Base-by-base conservation (phyloP, 2,113 vertebrate species). In the Zootoca vivipara region DNA sequence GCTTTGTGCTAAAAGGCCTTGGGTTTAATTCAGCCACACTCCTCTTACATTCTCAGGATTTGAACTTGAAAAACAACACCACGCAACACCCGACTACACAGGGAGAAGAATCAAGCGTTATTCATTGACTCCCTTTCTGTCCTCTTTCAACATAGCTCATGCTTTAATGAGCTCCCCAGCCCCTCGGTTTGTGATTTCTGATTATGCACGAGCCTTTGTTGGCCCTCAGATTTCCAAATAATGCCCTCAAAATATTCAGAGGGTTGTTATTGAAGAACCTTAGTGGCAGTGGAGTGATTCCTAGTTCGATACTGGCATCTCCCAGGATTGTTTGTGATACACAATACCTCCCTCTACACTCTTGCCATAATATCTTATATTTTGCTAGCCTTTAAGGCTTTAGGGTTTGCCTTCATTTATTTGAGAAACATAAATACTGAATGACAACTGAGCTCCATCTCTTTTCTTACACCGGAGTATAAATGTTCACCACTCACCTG, bases 361-460 rank as follows among this genome's bases (percentile, higher is more conserved):
- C 69, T 33, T 13, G 13, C 2, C 13, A 70, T 70, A 33, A 26
- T 38, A 12, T 16, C 79, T 67, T 5, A 1, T n/a, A 38, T 28
- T 82, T 28, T 40, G 30, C 38, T 16, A 38, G 20, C 9, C 38
- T 42, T 77, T 0, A 52, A 52, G 46, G 9, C 46, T 46, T 46
- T 46, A 46, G 46, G 46, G 46, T 9, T 12, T 12, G 46, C 46
- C 46, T 52, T 62, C 58, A 58, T 82, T 83, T 78, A 5, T 84
- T 28, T 75, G 89, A 73, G 58, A 79, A 86, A 85, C 24, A 86
- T 87, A 86, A 30, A 38, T 78, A 42, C 90, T 93, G 42, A 20
- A 90, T 87, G 77, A 46, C 64, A 15, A n/a, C 30, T 70, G n/a
- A 18, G 58, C 13, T 38, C 73, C 28, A n/a, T 16, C 73, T 8